phyloP scores from a whole-genome alignment of 2,113 vertebrate species.

The Azemiops feae region DNA sequence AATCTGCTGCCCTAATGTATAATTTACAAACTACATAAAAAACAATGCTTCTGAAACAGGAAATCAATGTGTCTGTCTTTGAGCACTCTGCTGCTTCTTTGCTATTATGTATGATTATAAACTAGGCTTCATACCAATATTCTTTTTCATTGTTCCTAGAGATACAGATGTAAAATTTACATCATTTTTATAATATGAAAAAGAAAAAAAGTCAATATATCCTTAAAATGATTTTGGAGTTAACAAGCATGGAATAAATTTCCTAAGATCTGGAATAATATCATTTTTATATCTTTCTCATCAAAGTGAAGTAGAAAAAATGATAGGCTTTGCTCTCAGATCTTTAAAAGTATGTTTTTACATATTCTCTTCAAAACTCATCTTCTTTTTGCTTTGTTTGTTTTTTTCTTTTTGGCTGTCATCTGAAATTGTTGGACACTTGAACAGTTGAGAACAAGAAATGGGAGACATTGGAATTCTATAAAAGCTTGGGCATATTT shows the following conservation, averaged over 20 bases:
- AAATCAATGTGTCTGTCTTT: slow-evolving; percentile 39
- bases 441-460: slow-evolving; percentile 11
- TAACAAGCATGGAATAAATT: slow-evolving; percentile 19
- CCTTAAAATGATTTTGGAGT: slow-evolving; percentile 39
- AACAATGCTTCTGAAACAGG: slow-evolving; percentile 5
- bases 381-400: background rate
- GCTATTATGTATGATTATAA: slow-evolving; percentile 9
- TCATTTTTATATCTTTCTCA: slow-evolving; percentile 24
- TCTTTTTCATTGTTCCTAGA: slow-evolving; percentile 27
- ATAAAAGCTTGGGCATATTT: background rate
- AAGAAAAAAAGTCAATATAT: slow-evolving; percentile 37
- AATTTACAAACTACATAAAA: slow-evolving; percentile 25
- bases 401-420: background rate
- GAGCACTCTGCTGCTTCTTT: slow-evolving; percentile 25
- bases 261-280: slow-evolving; percentile 22
- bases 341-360: slow-evolving; percentile 14
- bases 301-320: slow-evolving; percentile 20
- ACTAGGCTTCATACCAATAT: slow-evolving; percentile 38
- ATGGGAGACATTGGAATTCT: background rate
- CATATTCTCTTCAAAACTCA: slow-evolving; percentile 10
- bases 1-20: background rate
- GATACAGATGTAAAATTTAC: slow-evolving; percentile 1
- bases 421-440: background rate
- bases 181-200: slow-evolving; percentile 25
- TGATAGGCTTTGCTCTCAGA: background rate